These are phyloP conservation scores for Papilio demoleus DNA, from an alignment of 2,888 invertebrate species.

Conservation along the genomic window DNA sequence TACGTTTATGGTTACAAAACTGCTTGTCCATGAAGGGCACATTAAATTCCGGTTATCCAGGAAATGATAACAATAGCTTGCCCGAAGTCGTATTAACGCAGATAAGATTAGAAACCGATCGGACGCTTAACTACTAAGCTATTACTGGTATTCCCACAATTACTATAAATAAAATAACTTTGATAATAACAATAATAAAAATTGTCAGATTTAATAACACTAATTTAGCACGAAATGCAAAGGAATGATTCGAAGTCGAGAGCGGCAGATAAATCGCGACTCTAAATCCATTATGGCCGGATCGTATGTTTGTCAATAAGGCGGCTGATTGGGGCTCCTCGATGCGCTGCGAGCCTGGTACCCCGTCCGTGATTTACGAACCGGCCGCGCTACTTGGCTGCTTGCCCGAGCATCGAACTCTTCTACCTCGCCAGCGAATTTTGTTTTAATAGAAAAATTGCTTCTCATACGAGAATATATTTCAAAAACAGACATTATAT, in stretches of 20 bases:
- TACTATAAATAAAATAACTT: background rate
- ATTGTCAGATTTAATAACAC: constrained; percentile 51
- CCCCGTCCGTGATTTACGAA: constrained; percentile 64
- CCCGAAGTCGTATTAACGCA: background rate
- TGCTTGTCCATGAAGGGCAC: background rate
- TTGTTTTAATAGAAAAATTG: constrained; percentile 66
- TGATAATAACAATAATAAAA: background rate
- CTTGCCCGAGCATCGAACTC: constrained; percentile 70
- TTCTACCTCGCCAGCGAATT: constrained; percentile 57
- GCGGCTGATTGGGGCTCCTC: constrained; percentile 76
- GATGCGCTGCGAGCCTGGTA: constrained; percentile 68
- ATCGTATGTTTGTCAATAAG: constrained; percentile 81
- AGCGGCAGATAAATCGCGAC: constrained; percentile 64
- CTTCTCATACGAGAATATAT: constrained; percentile 55
- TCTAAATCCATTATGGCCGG: constrained; percentile 69
- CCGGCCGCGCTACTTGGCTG: constrained; percentile 72
- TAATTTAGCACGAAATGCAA: constrained; percentile 56
- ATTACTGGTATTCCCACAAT: background rate
- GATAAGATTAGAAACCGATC: constrained; percentile 6
- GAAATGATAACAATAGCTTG: constrained; percentile 13
- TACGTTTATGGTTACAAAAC: background rate
- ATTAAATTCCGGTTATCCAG: background rate
- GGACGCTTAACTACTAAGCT: constrained; percentile 3
- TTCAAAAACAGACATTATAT: constrained; percentile 44
- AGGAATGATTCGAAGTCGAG: constrained; percentile 54